Percentiles rank a stretch among this genome's conserved stretches.
phyloP scores from a whole-genome alignment of 2,888 invertebrate genomes.

The Cerceris ruficornis region DNA sequence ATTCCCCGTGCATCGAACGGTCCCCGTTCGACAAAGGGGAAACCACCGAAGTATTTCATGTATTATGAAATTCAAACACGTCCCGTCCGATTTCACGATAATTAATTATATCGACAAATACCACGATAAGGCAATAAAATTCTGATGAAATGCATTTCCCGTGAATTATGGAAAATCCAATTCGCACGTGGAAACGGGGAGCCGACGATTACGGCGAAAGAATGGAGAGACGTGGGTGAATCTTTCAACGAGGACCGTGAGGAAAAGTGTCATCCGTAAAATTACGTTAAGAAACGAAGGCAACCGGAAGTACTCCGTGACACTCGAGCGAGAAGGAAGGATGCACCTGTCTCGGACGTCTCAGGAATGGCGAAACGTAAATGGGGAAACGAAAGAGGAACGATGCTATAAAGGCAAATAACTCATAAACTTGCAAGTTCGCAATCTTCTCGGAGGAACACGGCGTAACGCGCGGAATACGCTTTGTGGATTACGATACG shows the following conservation, averaged over 20 bases:
- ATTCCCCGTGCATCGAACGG: not conserved
- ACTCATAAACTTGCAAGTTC: slow-evolving; percentile 1
- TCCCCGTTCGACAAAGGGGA: not conserved
- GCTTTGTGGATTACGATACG: not conserved
- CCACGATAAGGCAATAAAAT: no score
- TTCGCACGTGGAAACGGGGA: no score
- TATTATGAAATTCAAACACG: not conserved
- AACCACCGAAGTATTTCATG: not conserved
- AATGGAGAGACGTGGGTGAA: no score
- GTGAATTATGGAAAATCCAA: no score
- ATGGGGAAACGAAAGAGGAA: not conserved
- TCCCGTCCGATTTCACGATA: not conserved
- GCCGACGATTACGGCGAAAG: no score
- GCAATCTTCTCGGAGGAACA: not conserved
- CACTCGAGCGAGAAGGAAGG: not conserved
- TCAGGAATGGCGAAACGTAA: slow-evolving; percentile 4
- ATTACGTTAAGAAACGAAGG: not conserved
- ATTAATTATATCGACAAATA: not conserved
- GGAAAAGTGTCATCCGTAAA: not conserved
- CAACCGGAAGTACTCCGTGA: not conserved
- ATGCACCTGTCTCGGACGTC: not conserved
- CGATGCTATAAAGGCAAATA: not conserved
- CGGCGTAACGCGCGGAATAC: not conserved
- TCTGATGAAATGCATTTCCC: no score
- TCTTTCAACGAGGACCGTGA: no score